Conservation (phyloP, 2,797 vertebrate genomes). For the Poeciliopsis paucimaculata region DNA sequence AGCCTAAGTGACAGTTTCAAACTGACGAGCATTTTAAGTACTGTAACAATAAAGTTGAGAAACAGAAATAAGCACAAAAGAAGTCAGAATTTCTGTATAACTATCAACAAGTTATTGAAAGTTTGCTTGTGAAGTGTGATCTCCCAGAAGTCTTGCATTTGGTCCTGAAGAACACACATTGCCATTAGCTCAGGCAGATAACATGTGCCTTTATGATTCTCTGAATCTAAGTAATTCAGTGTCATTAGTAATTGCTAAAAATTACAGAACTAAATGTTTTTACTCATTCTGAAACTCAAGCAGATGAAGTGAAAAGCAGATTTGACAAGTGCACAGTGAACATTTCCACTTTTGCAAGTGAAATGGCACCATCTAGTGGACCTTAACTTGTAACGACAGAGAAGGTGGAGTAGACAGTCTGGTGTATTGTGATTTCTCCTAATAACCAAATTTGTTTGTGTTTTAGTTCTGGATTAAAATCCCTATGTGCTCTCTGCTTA, state of each 20-base stretch:
- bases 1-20: not conserved
- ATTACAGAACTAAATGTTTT: not conserved
- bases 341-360: constrained; percentile 12
- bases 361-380: constrained; percentile 68
- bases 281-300: not conserved
- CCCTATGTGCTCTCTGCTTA: constrained; percentile 17
- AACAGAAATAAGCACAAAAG: not conserved
- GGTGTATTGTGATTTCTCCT: constrained; percentile 14
- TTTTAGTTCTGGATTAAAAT: constrained; percentile 20
- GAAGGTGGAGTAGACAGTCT: not conserved
- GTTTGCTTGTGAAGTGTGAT: not conserved
- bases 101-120: not conserved
- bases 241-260: not conserved
- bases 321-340: not conserved
- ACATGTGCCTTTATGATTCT: not conserved
- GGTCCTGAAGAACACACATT: not conserved
- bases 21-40: not conserved
- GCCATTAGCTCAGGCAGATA: not conserved
- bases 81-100: not conserved
- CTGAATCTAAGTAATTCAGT: not conserved
- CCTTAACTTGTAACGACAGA: constrained; percentile 3
- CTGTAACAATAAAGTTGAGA: not conserved
- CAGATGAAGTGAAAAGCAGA: not conserved
- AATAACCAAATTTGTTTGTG: constrained; percentile 17
- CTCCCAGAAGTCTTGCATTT: not conserved